Evolutionary conservation across 2,797 vertebrate species (phyloP).

Genomic region (Leptoclinus maculatus): DNA sequence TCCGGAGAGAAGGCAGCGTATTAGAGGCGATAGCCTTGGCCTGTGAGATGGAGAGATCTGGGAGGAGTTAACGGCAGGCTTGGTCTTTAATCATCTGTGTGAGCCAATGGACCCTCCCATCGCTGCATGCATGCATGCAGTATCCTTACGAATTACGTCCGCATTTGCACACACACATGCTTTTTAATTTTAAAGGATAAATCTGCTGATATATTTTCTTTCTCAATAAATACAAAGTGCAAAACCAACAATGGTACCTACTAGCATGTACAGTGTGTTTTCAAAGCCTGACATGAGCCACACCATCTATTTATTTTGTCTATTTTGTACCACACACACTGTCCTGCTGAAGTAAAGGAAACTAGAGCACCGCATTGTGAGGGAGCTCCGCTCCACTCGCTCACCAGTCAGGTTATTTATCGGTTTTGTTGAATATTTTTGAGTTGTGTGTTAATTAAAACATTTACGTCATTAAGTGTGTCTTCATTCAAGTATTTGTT

Average conservation of each 20-base stretch:
- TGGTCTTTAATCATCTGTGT: conserved; percentile 48
- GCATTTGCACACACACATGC: neutral
- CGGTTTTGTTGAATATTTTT: too few species aligned
- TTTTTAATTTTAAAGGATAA: neutral
- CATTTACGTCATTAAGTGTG: too few species aligned
- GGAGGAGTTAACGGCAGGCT: conserved; percentile 32
- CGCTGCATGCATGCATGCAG: neutral
- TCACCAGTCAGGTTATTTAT: too few species aligned
- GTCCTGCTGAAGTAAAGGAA: neutral
- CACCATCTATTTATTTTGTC: neutral
- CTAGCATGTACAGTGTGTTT: neutral
- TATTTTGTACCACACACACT: neutral
- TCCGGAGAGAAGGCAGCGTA: conserved; percentile 50
- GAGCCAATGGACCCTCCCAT: conserved; percentile 7
- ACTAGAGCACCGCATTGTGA: neutral
- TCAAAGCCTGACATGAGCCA: neutral
- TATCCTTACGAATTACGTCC: neutral
- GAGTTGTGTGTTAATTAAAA: too few species aligned
- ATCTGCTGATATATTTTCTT: neutral
- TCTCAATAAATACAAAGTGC: neutral
- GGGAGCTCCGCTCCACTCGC: neutral
- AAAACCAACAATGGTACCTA: neutral
- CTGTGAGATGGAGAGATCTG: conserved; percentile 55
- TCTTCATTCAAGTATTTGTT: too few species aligned
- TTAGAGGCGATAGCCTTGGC: conserved; percentile 58